A percentile compares a stretch with the other conserved stretches of the same genome.
These are phyloP conservation scores for Mirounga angustirostris DNA, from an alignment of 2,113 vertebrate genomes.

Conservation along the genomic window DNA sequence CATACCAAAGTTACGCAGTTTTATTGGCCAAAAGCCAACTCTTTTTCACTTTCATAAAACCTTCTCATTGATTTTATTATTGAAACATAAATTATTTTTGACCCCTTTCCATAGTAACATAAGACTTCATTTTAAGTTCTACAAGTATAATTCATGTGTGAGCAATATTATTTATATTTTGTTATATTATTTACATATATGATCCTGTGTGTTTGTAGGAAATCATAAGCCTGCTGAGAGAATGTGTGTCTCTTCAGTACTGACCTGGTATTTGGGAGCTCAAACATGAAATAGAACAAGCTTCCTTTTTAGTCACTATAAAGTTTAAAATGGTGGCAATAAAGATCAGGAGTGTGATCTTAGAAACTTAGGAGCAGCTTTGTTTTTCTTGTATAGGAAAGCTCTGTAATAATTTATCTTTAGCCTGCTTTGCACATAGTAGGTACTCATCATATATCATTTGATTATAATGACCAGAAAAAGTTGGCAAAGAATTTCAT, in stretches of 20 bases:
- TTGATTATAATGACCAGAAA: not conserved
- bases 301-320: slow-evolving; percentile 3
- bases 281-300: not conserved
- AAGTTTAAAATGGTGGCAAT: not conserved
- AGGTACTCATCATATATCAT: not conserved
- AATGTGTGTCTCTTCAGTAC: not conserved
- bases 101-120: not conserved
- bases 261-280: not conserved
- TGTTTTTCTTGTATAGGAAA: slow-evolving; percentile 26
- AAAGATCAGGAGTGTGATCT: not conserved
- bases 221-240: not conserved
- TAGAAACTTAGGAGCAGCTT: not conserved
- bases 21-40: slow-evolving; percentile 4
- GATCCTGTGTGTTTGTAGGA: not conserved
- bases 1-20: not conserved
- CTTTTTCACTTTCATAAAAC: not conserved
- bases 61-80: slow-evolving; percentile 14
- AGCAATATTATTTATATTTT: not conserved
- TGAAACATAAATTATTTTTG: not conserved
- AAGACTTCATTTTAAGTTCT: not conserved
- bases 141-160: not conserved
- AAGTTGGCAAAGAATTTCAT: not conserved
- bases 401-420: not conserved
- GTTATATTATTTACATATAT: not conserved
- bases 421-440: not conserved